phyloP scores from a whole-genome alignment of 2,888 invertebrate species.

The Hipparchia sbordonii region DNA sequence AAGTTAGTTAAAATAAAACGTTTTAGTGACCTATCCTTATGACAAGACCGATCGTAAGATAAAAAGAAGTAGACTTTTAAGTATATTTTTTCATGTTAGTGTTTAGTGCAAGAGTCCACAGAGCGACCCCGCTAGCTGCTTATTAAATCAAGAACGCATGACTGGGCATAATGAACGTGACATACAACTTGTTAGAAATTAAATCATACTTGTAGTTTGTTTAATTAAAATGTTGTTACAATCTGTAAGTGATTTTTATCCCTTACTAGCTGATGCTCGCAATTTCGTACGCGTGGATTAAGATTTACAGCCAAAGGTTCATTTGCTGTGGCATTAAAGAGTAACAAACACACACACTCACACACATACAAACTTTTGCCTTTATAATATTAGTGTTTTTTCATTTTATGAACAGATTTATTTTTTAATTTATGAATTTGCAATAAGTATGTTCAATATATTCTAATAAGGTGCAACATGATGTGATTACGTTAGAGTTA shows the following conservation, averaged over 20 bases:
- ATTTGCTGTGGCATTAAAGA: background rate
- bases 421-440: too few relatives aligned
- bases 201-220: slow-evolving; percentile 6
- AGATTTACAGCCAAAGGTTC: too few relatives aligned
- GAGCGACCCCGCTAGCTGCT: background rate
- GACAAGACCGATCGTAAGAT: background rate
- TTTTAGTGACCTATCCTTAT: background rate
- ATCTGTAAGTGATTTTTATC: slow-evolving; percentile 8
- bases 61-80: too few relatives aligned
- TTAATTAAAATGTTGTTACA: slow-evolving; percentile 8
- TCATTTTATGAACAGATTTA: too few relatives aligned
- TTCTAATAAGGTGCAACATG: too few relatives aligned
- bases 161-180: slow-evolving; percentile 20
- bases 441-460: too few relatives aligned
- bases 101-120: slow-evolving; percentile 8
- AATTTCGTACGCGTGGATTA: too few relatives aligned
- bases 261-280: background rate
- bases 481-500: too few relatives aligned
- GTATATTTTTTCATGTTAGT: background rate
- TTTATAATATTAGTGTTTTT: too few relatives aligned
- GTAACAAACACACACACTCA: too few relatives aligned
- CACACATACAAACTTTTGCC: too few relatives aligned
- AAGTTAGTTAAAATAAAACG: background rate
- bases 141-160: slow-evolving; percentile 10
- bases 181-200: slow-evolving; percentile 5